Evolutionary conservation across 2,888 invertebrate genomes (phyloP), one percentile per base, ranked within the genome.

Genomic region (Chesias legatella): DNA sequence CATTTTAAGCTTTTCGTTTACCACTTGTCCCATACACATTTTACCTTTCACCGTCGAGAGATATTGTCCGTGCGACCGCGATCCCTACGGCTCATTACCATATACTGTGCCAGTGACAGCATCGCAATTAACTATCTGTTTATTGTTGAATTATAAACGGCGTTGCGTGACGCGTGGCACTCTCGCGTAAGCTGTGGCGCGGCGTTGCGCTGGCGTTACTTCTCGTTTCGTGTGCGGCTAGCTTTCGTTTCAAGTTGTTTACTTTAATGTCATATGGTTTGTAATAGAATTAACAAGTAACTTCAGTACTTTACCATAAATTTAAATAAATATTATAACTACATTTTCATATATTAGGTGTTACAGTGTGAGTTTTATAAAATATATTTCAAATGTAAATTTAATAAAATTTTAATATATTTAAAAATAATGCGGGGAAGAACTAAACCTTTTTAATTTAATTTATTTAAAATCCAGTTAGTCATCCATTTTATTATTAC

Each of bases 101-200:
- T 88, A 86, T 81, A 85, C 83, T 83, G 81, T 71, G 79, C 76
- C 83, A 74, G 82, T 86, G 88, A 86, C 86, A 85, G 85, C 83
- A 74, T 73, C 72, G 88, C 86, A 88, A 88, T 86, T 88, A 88
- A 88, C 84, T 84, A 85, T 85, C 82, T 80, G 88, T 81, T 84
- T 86, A 86, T 88, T 86, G 85, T 78, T 82, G 83, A 80, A 85
- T 85, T 85, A 85, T 82, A 84, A 81, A 81, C 80, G 76, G 72
- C 79, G 75, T 78, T 70, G 75, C 75, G 75, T 74, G 74, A 74
- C 79, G 78, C 58, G 38, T 47, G 53, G 46, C 49, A 49, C 53
- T 38, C 32, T 28, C 31, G 9, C 9, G 21, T 44, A 28, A 28
- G 27, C 45, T 39, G 33, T 43, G 41, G 36, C n/a, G n/a, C n/a